phyloP scores from a whole-genome alignment of 2,888 invertebrate species.

The Drosophila ustulata region DNA sequence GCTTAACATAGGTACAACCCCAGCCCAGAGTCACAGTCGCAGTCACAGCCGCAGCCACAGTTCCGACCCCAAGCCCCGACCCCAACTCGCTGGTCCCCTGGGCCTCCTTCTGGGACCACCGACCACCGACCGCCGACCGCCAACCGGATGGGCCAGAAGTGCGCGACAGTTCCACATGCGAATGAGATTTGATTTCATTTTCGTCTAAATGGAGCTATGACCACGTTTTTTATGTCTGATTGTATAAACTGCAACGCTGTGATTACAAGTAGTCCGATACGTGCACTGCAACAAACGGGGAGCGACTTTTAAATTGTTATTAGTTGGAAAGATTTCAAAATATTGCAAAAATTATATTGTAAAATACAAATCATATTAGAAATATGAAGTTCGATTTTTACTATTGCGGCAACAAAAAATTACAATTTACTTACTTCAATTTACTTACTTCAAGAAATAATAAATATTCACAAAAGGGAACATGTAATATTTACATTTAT shows the following conservation, averaged over 20 bases:
- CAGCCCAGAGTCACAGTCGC: conserved; percentile 19
- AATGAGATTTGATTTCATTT: conserved; percentile 71
- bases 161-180: conserved; percentile 65
- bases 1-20: conserved; percentile 45
- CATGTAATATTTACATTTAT: no score
- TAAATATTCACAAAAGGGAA: no score
- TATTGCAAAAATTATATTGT: no score
- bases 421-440: no score
- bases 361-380: no score
- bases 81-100: not conserved
- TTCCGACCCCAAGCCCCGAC: conserved; percentile 2
- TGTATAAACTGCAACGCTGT: conserved; percentile 50
- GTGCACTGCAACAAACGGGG: conserved; percentile 36
- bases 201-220: conserved; percentile 65
- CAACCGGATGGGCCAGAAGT: conserved; percentile 68
- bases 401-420: no score
- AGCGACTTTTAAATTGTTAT: not conserved
- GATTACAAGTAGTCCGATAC: conserved; percentile 7
- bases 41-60: not conserved
- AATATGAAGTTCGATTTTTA: no score
- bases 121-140: conserved; percentile 18
- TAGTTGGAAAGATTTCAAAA: no score
- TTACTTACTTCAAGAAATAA: no score
- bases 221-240: conserved; percentile 64
- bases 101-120: not conserved